Base-by-base conservation (phyloP, 35 echinoderm and acorn worm species). In the Acanthaster planci region DNA sequence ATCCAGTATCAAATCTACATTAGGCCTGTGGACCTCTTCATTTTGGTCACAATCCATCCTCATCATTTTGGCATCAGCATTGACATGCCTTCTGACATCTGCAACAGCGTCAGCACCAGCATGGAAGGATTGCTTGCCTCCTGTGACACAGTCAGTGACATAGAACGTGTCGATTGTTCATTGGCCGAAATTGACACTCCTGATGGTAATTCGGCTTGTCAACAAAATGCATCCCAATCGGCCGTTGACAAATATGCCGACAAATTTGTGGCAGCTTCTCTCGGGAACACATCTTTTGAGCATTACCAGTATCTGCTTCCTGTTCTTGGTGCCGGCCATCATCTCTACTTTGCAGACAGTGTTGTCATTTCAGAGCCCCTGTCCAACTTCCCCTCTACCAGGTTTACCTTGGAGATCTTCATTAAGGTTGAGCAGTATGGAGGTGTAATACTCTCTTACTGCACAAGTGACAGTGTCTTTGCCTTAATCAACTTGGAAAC, bases 381-480 rank as follows among this genome's bases (percentile, higher is more conserved):
- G 7, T 37, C 58, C 22, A n/a, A 51, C 21, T 85, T 91, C 32
- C 89, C 89, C 60, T 38, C 77, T 14, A 60, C 80, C 1, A 58
- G 59, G 16, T 97, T 97, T 51, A 92, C 93, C 34, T 40, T 97
- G 12, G 93, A 97, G 52, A 39, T 92, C 19, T 88, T 55, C 76
- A 77, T 97, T 9, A 53, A 78, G 1, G 40, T 80, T 6, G 7
- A 85, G 8, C 23, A 58, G 30, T 37, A 82, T 47, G 86, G 90
- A 67, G 93, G 93, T 5, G 86, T 91, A 1, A 44, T 97, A 26
- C 67, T 91, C 5, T 97, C 93, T 21, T 92, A 88, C 51, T 77
- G 89, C 27, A 77, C 93, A 64, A 16, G 17, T 29, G 12, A 54
- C 42, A 21, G 64, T 23, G 83, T 88, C 40, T 36, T 97, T 83